Evolutionary conservation across 2,888 invertebrate genomes (phyloP), one percentile per base, ranked within the genome.

Genomic region (Galeopsomyia nigrocyanea): DNA sequence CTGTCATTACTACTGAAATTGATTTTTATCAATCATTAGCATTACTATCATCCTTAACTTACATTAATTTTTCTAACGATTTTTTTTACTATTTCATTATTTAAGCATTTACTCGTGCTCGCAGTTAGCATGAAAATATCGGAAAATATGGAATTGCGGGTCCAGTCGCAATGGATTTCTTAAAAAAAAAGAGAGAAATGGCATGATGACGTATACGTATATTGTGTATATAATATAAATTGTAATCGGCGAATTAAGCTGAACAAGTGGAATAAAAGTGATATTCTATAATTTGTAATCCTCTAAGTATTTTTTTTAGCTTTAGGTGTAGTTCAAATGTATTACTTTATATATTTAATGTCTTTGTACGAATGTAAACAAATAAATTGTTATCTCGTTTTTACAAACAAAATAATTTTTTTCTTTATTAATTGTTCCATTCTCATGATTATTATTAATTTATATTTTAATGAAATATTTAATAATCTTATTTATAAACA

Each of bases 331-430:
- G 17, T 22, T 14, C 26, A 63, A 46, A 46, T 55, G 50, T 55
- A 67, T 39, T 16, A 64, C 61, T 61, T 68, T 73, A 46, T 60
- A 65, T 39, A 39, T 39, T 64, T 39, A 58, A 64, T 67, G 55
- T 68, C 64, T 68, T 63, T 63, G 75, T 70, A 71, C 65, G 60
- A 57, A 65, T 67, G 74, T 76, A 68, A 74, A 47, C 55, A 78
- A 74, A 81, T 81, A 81, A 80, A 80, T 77, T 79, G 77, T 80
- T 80, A 77, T 76, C 74, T 66, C 67, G 71, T 80, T 77, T 77
- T 72, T 75, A 77, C 77, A 63, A 76, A 77, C 63, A 16, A 56
- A 64, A 49, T 26, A 19, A 51, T 63, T 55, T 7, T 51, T 17
- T 39, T 51, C 17, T 9, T 0, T 9, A 9, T 9, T 17, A n/a